Percentiles rank a stretch among this genome's conserved stretches.
Conservation (phyloP, 2,113 vertebrate species). For the Ochotona curzoniae region DNA sequence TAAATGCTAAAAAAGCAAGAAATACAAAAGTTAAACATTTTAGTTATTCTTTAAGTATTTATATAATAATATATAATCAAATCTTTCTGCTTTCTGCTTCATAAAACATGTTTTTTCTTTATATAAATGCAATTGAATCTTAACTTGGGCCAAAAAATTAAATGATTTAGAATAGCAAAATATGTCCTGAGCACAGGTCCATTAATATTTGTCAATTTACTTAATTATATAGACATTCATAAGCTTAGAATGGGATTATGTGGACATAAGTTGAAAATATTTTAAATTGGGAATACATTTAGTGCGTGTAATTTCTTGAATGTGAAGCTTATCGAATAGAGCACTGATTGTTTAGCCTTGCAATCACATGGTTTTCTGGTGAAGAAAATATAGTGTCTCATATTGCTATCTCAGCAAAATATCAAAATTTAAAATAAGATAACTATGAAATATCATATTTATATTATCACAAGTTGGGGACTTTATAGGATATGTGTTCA, state of each 20-base stretch:
- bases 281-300: neutral
- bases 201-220: conserved; percentile 65
- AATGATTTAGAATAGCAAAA: conserved; percentile 56
- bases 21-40: no score
- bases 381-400: neutral
- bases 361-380: neutral
- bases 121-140: neutral
- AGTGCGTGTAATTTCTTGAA: neutral
- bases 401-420: neutral
- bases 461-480: neutral
- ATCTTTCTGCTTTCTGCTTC: conserved; percentile 27
- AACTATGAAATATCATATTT: neutral
- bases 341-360: neutral
- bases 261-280: neutral
- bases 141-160: conserved; percentile 60
- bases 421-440: neutral
- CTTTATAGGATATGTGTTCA: conserved; percentile 68
- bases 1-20: no score
- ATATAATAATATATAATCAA: neutral
- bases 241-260: neutral
- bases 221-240: conserved; percentile 33
- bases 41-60: no score
- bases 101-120: conserved; percentile 44
- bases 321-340: neutral
- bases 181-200: neutral